Conservation (phyloP, 1,140 invertebrate genomes). For the Eulimnadia texana region DNA sequence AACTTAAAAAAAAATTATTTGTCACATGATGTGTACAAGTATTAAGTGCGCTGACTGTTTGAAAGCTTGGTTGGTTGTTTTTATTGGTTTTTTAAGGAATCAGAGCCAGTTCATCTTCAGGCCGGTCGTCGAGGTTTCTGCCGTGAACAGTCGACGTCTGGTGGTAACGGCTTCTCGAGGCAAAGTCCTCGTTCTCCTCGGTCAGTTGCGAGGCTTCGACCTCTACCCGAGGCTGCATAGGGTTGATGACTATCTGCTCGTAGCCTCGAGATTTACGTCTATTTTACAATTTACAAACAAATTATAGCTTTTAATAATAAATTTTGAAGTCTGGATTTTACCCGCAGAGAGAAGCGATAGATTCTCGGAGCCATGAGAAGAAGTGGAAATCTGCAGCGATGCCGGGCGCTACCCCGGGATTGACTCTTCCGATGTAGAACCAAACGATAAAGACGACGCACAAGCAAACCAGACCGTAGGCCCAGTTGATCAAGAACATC, state of each 20-base stretch:
- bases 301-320: not conserved
- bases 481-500: constrained; percentile 87
- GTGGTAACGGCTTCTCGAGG: constrained; percentile 75
- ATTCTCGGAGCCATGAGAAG: constrained; percentile 63
- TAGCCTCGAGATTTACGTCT: constrained; percentile 58
- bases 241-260: constrained; percentile 79
- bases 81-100: constrained; percentile 10
- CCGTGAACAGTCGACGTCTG: constrained; percentile 69
- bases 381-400: constrained; percentile 74
- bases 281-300: not conserved
- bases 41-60: not conserved
- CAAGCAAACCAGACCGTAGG: constrained; percentile 70
- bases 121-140: constrained; percentile 10
- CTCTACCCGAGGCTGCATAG: constrained; percentile 63
- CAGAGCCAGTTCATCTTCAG: constrained; percentile 16
- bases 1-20: too few relatives aligned
- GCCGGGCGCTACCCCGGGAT: constrained; percentile 85
- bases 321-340: constrained; percentile 30
- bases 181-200: constrained; percentile 89
- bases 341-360: constrained; percentile 60
- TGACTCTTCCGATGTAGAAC: constrained; percentile 84
- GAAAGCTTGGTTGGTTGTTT: not conserved
- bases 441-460: constrained; percentile 67
- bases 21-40: too few relatives aligned
- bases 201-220: constrained; percentile 72